Evolutionary conservation across 1,140 invertebrate species (phyloP).

Genomic region (Helicorthomorpha holstii): DNA sequence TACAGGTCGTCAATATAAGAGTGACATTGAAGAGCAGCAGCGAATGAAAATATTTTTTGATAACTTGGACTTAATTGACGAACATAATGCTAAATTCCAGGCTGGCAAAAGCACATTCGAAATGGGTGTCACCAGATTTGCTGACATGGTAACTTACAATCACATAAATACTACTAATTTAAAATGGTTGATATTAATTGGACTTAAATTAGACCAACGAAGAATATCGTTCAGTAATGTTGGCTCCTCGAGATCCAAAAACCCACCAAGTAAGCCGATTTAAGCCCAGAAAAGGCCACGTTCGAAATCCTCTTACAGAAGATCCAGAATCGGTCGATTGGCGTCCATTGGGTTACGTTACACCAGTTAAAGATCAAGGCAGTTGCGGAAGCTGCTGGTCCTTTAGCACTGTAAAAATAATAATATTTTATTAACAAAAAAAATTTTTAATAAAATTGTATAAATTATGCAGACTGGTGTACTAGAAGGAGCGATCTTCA

Average conservation of each 20-base stretch:
- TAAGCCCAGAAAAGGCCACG: no score
- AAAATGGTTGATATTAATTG: not conserved
- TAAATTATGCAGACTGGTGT: conserved; percentile 24
- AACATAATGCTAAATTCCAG: not conserved
- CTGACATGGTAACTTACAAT: conserved; percentile 2
- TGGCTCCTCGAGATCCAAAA: no score
- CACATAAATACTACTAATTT: not conserved
- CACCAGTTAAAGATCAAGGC: conserved; percentile 29
- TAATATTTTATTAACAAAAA: no score
- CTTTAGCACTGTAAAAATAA: not conserved
- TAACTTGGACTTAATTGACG: not conserved
- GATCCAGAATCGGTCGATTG: conserved; percentile 20
- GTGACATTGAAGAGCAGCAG: not conserved
- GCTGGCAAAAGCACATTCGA: not conserved
- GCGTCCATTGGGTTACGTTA: conserved; percentile 22
- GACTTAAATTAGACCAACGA: no score
- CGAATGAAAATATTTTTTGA: not conserved
- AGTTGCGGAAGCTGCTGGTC: not conserved
- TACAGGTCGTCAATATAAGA: no score
- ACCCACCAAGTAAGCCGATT: no score
- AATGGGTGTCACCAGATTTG: conserved; percentile 1
- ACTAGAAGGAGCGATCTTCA: conserved; percentile 33
- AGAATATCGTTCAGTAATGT: no score
- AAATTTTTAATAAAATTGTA: no score
- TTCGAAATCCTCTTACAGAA: not conserved